Evolutionary conservation across 2,888 invertebrate species (phyloP).

Genomic region (Notocelia uddmanniana): DNA sequence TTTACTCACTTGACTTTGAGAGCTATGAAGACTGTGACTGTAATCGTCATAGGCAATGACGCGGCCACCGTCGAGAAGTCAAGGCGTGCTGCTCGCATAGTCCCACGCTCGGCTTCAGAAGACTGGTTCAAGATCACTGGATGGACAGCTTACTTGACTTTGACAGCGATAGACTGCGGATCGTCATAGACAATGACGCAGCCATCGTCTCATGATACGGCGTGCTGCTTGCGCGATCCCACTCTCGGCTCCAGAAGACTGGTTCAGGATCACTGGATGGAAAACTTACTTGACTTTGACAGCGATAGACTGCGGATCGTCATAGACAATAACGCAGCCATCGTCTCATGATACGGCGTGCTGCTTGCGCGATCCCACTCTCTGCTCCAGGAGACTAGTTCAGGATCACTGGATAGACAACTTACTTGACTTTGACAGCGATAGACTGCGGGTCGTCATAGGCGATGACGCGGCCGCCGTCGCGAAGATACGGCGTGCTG

Average conservation of each 20-base stretch:
- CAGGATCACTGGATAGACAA: slow-evolving; percentile 28
- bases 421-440: slow-evolving; percentile 89
- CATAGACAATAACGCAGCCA: slow-evolving; percentile 90
- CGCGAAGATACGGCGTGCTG: slow-evolving; percentile 86
- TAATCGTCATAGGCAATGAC: neutral
- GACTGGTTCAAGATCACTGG: too few relatives aligned
- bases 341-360: slow-evolving; percentile 87
- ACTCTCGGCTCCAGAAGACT: too few relatives aligned
- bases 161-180: neutral
- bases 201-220: neutral
- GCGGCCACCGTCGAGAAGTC: neutral
- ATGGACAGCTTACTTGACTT: neutral
- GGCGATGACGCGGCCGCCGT: slow-evolving; percentile 88
- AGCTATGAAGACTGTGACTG: neutral
- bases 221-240: too few relatives aligned
- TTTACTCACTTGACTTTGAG: too few relatives aligned
- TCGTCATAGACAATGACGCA: neutral
- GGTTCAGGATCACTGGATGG: too few relatives aligned
- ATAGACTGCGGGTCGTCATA: slow-evolving; percentile 93
- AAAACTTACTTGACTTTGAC: slow-evolving; percentile 88
- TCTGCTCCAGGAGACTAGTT: slow-evolving; percentile 86
- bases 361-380: slow-evolving; percentile 89
- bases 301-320: slow-evolving; percentile 90
- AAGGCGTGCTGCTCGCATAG: too few relatives aligned
- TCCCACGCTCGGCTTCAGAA: too few relatives aligned